Evolutionary conservation across 2,888 invertebrate genomes (phyloP).

Genomic region (Drosophila prostipennis): DNA sequence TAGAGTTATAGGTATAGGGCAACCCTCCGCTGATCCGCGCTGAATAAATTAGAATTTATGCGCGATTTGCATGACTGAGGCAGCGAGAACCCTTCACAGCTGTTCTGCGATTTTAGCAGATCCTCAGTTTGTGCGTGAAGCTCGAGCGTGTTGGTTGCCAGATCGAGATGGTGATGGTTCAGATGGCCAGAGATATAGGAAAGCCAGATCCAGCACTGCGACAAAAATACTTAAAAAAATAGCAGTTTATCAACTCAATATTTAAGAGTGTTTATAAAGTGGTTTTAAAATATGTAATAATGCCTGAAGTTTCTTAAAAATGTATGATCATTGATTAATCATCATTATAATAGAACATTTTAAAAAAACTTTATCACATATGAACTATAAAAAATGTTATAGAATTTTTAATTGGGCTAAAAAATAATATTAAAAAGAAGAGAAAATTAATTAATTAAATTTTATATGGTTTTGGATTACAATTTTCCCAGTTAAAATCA

Average conservation of each 20-base stretch:
- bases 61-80: constrained; percentile 76
- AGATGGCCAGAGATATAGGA: constrained; percentile 10
- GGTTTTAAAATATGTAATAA: no score
- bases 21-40: constrained; percentile 31
- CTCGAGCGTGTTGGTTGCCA: constrained; percentile 57
- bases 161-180: constrained; percentile 21
- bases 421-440: no score
- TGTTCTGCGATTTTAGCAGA: constrained; percentile 46
- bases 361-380: no score
- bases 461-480: no score
- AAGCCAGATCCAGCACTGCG: neutral
- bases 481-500: no score
- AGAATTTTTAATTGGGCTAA: no score
- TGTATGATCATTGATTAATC: no score
- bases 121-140: constrained; percentile 69
- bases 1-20: constrained; percentile 48
- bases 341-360: no score
- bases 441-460: no score
- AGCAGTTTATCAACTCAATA: neutral
- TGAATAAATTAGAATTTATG: constrained; percentile 82
- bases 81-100: constrained; percentile 54
- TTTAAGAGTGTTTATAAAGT: neutral
- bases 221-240: neutral
- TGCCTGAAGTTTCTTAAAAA: no score
- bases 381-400: no score